These are phyloP conservation scores for Rhombomys opimus DNA, from an alignment of 2,113 vertebrate species.

Conservation along the genomic window DNA sequence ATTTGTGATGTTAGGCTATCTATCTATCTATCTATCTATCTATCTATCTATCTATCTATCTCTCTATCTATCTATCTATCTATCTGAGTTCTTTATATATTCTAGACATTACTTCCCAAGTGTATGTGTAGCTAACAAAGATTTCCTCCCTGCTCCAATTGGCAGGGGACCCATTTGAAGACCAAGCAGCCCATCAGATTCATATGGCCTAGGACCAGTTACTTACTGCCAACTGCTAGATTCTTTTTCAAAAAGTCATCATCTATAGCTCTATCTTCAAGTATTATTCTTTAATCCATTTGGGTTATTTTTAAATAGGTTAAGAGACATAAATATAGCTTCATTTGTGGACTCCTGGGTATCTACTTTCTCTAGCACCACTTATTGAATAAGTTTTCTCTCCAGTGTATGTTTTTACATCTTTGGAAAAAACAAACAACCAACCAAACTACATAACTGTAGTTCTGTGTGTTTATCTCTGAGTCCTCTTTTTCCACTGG, in stretches of 20 bases:
- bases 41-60: too few species aligned
- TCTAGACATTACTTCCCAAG: not conserved
- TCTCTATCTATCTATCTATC: not conserved
- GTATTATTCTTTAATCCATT: not conserved
- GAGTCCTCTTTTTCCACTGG: not conserved
- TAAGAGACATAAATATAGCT: not conserved
- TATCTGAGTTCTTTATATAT: not conserved
- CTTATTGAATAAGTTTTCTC: not conserved
- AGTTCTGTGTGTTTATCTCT: not conserved
- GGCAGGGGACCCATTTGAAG: too few species aligned
- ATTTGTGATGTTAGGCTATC: not conserved
- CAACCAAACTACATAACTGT: not conserved
- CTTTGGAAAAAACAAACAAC: not conserved
- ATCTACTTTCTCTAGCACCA: not conserved
- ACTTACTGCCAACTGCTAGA: not conserved
- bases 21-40: not conserved
- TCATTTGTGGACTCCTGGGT: not conserved
- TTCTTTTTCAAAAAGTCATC: not conserved
- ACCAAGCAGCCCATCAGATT: too few species aligned
- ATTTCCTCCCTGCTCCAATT: too few species aligned
- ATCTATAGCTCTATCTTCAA: not conserved
- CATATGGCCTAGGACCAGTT: not conserved
- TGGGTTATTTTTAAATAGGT: not conserved
- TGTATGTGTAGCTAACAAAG: not conserved
- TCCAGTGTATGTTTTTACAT: not conserved